Conservation (phyloP, 2,797 vertebrate species). For the Darevskia nairensis region DNA sequence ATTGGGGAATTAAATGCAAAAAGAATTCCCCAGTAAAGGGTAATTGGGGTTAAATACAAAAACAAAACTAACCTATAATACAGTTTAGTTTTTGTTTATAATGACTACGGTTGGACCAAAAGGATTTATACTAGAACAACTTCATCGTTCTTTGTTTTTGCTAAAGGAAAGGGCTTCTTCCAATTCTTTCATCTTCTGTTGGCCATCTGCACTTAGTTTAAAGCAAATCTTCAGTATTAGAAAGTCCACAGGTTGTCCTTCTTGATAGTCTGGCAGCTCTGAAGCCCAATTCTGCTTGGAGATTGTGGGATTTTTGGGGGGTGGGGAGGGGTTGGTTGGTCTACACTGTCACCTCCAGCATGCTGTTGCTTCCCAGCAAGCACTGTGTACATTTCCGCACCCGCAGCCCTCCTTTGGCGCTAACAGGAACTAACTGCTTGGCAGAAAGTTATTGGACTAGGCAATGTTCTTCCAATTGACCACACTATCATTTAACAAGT, state of each 20-base stretch:
- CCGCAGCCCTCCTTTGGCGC: not conserved
- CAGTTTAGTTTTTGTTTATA: slow-evolving; percentile 62
- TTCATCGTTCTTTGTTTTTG: slow-evolving; percentile 30
- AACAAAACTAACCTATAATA: slow-evolving; percentile 75
- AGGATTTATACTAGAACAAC: slow-evolving; percentile 42
- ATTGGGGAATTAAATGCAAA: slow-evolving; percentile 74
- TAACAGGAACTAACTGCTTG: slow-evolving; percentile 47
- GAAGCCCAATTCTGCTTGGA: not conserved
- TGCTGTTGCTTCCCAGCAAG: slow-evolving; percentile 41
- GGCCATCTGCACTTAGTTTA: slow-evolving; percentile 38
- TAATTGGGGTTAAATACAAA: slow-evolving; percentile 82
- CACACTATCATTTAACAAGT: slow-evolving; percentile 23
- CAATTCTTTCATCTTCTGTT: slow-evolving; percentile 41
- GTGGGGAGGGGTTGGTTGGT: too few species aligned
- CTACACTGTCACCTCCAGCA: not conserved
- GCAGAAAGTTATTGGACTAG: slow-evolving; percentile 49
- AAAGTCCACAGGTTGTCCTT: slow-evolving; percentile 2
- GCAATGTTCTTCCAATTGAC: slow-evolving; percentile 51
- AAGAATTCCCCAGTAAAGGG: slow-evolving; percentile 74
- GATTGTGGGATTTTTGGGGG: not conserved
- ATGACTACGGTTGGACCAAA: slow-evolving; percentile 51
- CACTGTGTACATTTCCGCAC: slow-evolving; percentile 5
- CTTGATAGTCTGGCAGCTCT: slow-evolving; percentile 22
- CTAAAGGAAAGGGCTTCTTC: slow-evolving; percentile 34
- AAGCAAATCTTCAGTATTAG: slow-evolving; percentile 9